These are phyloP conservation scores for Blomia tropicalis DNA, from an alignment of 2,888 invertebrate species.

Conservation along the genomic window DNA sequence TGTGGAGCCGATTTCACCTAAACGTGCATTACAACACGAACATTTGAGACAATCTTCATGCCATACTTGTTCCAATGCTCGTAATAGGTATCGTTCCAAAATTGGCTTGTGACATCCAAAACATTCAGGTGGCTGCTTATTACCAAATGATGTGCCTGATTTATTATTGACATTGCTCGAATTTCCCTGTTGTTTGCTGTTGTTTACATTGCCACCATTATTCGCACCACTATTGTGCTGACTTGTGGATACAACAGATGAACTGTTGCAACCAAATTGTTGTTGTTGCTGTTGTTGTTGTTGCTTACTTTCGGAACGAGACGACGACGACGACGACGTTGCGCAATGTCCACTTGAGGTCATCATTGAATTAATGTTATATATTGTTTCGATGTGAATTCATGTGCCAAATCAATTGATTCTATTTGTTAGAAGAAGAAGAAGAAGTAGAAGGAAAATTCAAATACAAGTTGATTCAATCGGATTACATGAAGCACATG, in stretches of 20 bases:
- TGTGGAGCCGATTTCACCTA: constrained; percentile 78
- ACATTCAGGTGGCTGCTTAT: constrained; percentile 27
- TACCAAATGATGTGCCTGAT: background rate
- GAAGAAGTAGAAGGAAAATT: background rate
- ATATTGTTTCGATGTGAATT: background rate
- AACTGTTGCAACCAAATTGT: background rate
- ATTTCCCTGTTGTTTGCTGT: constrained; percentile 17
- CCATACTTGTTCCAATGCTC: constrained; percentile 76
- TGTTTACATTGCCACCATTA: background rate
- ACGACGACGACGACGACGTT: background rate
- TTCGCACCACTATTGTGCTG: background rate
- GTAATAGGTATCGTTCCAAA: constrained; percentile 48
- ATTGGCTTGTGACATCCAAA: constrained; percentile 31
- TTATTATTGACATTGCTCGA: constrained; percentile 1
- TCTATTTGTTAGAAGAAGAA: background rate
- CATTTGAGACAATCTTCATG: constrained; percentile 85
- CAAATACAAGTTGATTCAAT: too few species aligned
- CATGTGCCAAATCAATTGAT: too few species aligned
- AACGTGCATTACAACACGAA: constrained; percentile 75
- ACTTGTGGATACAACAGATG: background rate
- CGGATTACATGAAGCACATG: too few species aligned
- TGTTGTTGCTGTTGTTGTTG: background rate
- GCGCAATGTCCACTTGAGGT: constrained; percentile 12
- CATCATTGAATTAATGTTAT: background rate
- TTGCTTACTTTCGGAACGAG: background rate